Evolutionary conservation across 2,113 vertebrate species (phyloP).

Genomic region (Sciurus niger): DNA sequence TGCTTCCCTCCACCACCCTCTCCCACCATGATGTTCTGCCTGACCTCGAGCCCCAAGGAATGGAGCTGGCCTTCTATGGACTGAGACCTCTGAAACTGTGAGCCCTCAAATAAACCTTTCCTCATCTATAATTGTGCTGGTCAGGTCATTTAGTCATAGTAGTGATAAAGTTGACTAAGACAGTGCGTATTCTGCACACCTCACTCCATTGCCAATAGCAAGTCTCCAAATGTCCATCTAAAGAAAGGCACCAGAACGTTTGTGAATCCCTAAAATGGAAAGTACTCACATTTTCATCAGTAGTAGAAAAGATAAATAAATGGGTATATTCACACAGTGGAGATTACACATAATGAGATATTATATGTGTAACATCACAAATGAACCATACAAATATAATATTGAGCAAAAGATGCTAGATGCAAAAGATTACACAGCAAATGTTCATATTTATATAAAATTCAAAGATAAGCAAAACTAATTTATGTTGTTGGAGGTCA

Average conservation of each 20-base stretch:
- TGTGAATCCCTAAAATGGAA: background rate
- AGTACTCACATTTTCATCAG: background rate
- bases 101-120: too few species aligned
- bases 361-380: background rate
- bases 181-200: too few species aligned
- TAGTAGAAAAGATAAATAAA: slow-evolving; percentile 7
- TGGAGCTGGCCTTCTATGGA: too few species aligned
- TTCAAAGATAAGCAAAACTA: background rate
- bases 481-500: background rate
- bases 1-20: too few species aligned
- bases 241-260: background rate
- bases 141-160: too few species aligned
- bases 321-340: background rate
- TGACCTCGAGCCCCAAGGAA: too few species aligned
- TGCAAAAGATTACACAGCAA: background rate
- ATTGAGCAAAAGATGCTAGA: background rate
- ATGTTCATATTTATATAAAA: background rate
- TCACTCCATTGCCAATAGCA: background rate
- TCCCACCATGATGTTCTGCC: too few species aligned
- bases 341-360: background rate
- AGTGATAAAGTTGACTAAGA: too few species aligned
- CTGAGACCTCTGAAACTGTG: too few species aligned
- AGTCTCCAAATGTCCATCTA: background rate
- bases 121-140: too few species aligned
- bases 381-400: background rate